phyloP scores from a whole-genome alignment of 2,113 vertebrate species.

The Hystrix cristata region DNA sequence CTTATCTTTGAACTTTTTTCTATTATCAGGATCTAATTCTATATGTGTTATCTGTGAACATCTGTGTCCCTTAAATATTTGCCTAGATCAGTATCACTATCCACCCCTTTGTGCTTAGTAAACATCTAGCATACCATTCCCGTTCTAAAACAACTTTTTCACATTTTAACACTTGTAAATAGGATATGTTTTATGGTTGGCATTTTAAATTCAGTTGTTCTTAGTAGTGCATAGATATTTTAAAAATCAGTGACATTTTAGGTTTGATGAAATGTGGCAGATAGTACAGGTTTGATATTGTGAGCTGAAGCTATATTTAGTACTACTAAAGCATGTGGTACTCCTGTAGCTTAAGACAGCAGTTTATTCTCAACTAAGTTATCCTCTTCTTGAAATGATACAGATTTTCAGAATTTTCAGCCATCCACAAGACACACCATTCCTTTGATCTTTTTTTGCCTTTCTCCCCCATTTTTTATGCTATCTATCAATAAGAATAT shows the following conservation, averaged over 20 bases:
- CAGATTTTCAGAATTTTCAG: not conserved
- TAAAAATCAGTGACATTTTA: not conserved
- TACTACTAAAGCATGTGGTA: not conserved
- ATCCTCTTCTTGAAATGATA: not conserved
- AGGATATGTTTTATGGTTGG: not conserved
- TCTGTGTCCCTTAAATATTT: not conserved
- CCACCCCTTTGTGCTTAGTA: not conserved
- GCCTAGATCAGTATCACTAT: not conserved
- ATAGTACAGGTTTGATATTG: not conserved
- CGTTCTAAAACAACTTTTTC: constrained; percentile 20
- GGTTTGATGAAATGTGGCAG: not conserved
- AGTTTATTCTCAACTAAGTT: not conserved
- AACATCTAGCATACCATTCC: not conserved
- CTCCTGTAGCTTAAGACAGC: not conserved
- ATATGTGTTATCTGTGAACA: not conserved
- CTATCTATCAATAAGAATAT: not conserved
- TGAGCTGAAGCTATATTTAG: not conserved
- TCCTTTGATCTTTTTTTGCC: not conserved
- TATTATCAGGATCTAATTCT: constrained; percentile 21
- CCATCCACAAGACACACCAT: not conserved
- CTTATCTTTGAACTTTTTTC: constrained; percentile 1
- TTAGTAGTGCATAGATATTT: not conserved
- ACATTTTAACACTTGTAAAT: constrained; percentile 12
- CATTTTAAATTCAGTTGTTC: constrained; percentile 8
- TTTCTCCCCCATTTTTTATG: not conserved